Percentiles rank a stretch among this genome's conserved stretches.
Conservation (phyloP, 1,140 invertebrate genomes). For the Homarus americanus region DNA sequence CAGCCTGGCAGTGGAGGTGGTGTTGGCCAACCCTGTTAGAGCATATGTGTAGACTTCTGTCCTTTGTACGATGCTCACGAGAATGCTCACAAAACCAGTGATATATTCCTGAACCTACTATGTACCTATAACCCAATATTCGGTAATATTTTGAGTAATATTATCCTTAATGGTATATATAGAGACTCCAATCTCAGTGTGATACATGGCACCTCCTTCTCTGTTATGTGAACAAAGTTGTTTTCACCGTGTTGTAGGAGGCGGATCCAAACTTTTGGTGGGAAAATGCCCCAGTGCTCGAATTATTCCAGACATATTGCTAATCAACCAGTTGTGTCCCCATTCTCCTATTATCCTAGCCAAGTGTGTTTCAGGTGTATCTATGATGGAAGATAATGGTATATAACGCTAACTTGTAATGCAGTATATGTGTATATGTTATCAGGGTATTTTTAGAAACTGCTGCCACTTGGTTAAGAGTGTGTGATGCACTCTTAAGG, state of each 20-base stretch:
- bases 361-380: no score
- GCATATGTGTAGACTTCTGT: background rate
- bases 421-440: no score
- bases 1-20: background rate
- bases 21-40: background rate
- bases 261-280: background rate
- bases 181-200: slow-evolving; percentile 2
- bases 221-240: slow-evolving; percentile 1
- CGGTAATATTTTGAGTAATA: slow-evolving; percentile 20
- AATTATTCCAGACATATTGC: background rate
- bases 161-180: slow-evolving; percentile 6
- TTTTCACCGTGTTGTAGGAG: background rate
- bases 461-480: no score
- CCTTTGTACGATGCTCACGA: slow-evolving; percentile 27
- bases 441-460: no score
- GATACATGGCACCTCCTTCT: slow-evolving; percentile 23
- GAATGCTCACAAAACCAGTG: slow-evolving; percentile 60
- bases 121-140: slow-evolving; percentile 16
- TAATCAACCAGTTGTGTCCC: background rate
- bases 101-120: slow-evolving; percentile 39
- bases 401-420: no score
- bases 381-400: no score
- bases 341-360: background rate
- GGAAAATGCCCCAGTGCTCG: background rate
- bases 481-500: no score